Percentiles rank a stretch among this genome's conserved stretches.
phyloP scores from a whole-genome alignment of 2,888 invertebrate species.

The Unio pictorum region DNA sequence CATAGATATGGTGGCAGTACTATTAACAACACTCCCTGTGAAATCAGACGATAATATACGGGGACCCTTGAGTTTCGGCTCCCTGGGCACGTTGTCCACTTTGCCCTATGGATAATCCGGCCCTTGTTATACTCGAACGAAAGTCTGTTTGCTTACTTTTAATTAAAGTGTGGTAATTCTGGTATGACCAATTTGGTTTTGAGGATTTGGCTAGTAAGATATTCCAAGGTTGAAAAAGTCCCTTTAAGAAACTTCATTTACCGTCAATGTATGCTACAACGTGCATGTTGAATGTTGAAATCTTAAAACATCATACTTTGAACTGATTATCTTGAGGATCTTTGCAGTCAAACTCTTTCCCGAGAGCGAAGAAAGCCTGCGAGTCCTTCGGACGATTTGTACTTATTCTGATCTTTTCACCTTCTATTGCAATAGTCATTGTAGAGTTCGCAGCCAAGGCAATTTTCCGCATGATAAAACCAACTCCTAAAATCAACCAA shows the following conservation, averaged over 20 bases:
- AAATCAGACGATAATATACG: no score
- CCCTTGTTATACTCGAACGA: no score
- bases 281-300: neutral
- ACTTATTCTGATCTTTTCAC: conserved; percentile 12
- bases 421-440: conserved; percentile 20
- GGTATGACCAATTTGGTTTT: no score
- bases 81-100: no score
- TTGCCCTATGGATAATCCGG: no score
- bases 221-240: neutral
- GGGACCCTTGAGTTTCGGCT: no score
- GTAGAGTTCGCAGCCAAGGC: conserved; percentile 19
- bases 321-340: conserved; percentile 25
- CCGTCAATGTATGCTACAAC: neutral
- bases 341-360: conserved; percentile 13
- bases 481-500: conserved; percentile 12
- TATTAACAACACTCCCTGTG: no score
- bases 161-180: no score
- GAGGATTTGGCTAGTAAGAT: no score
- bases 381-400: conserved; percentile 26
- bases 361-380: conserved; percentile 12
- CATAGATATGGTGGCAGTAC: no score
- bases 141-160: no score
- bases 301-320: conserved; percentile 9
- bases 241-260: neutral
- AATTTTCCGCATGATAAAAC: conserved; percentile 22